phyloP scores from a whole-genome alignment of 2,888 invertebrate genomes.

The Strigamia crassipes region DNA sequence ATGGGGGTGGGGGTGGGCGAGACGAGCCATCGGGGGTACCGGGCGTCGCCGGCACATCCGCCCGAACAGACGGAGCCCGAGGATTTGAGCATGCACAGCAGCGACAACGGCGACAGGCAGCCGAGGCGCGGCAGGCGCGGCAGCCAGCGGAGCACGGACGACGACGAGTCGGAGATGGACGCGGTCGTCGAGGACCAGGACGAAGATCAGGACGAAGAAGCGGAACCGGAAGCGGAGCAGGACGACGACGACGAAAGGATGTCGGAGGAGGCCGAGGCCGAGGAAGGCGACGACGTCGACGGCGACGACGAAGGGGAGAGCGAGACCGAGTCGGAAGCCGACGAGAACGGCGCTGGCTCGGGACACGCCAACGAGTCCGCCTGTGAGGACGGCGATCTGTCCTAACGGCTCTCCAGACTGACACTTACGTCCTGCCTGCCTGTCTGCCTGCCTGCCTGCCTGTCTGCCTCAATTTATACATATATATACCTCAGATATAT shows the following conservation, averaged over 20 bases:
- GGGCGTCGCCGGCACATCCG: conserved; percentile 58
- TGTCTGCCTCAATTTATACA: not conserved
- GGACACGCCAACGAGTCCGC: not conserved
- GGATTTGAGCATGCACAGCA: conserved; percentile 73
- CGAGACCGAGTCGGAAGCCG: conserved; percentile 49
- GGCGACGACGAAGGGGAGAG: conserved; percentile 50
- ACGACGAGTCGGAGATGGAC: conserved; percentile 50
- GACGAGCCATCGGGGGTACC: conserved; percentile 59
- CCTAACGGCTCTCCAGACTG: not conserved
- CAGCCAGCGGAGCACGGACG: conserved; percentile 30
- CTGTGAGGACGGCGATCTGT: conserved; percentile 8
- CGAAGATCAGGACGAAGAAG: conserved; percentile 41
- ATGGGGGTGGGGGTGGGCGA: conserved; percentile 31
- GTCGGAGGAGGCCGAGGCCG: conserved; percentile 47
- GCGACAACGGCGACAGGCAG: conserved; percentile 50
- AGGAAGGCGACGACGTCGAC: conserved; percentile 49
- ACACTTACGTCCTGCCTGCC: not conserved
- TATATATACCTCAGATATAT: not conserved
- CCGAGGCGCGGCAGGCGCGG: not conserved
- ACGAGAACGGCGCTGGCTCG: conserved; percentile 41
- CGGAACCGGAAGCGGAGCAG: not conserved
- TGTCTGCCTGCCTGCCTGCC: not conserved
- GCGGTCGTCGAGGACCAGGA: conserved; percentile 50
- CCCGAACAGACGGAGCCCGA: conserved; percentile 87
- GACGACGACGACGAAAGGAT: conserved; percentile 50